These are phyloP conservation scores for Agrenia bidenticulata DNA, from an alignment of 2,888 invertebrate genomes.

Conservation along the genomic window DNA sequence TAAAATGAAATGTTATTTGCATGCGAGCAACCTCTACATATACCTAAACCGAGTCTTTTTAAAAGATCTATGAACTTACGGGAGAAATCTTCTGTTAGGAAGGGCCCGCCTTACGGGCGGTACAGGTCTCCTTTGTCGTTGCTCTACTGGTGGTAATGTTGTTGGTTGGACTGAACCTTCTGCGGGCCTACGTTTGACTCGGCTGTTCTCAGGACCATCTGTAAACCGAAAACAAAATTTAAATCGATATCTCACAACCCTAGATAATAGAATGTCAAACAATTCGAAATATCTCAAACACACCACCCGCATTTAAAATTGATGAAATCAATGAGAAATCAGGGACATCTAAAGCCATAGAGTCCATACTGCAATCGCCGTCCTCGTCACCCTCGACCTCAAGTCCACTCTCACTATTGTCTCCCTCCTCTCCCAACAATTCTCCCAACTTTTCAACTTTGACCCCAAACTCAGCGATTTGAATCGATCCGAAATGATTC, in stretches of 20 bases:
- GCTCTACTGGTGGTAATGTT: neutral
- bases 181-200: conserved; percentile 2
- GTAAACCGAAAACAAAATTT: neutral
- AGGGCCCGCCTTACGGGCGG: neutral
- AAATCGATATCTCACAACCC: neutral
- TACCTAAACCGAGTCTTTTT: neutral
- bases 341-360: conserved; percentile 15
- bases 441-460: neutral
- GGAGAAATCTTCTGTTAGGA: conserved; percentile 9
- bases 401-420: neutral
- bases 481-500: no score
- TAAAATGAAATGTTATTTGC: neutral
- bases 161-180: neutral
- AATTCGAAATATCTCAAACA: neutral
- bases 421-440: neutral
- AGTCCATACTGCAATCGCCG: conserved; percentile 12
- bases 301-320: conserved; percentile 2
- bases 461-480: neutral
- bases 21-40: neutral
- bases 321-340: conserved; percentile 19
- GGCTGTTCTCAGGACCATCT: conserved; percentile 12
- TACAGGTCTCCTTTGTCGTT: neutral
- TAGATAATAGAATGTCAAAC: neutral
- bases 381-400: conserved; percentile 2
- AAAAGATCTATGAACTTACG: conserved; percentile 7